Percentiles rank a stretch among this genome's conserved stretches.
phyloP scores from a whole-genome alignment of 2,113 vertebrate genomes.

The Triplophysa rosa region DNA sequence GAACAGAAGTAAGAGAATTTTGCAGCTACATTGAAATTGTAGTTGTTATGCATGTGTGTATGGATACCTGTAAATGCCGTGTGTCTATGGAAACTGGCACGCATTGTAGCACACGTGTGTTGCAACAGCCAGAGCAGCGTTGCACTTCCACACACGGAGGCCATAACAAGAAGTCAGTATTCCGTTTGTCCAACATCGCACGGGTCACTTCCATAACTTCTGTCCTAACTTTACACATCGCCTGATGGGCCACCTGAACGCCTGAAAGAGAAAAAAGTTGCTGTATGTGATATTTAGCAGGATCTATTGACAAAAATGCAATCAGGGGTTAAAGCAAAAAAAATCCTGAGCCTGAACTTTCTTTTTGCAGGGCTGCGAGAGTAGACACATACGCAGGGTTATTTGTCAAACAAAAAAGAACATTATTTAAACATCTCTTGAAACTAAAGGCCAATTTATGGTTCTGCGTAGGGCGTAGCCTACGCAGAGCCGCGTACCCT shows the following conservation, averaged over 20 bases:
- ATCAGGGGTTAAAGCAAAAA: too few relatives aligned
- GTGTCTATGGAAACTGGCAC: conserved; percentile 77
- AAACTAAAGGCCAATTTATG: too few relatives aligned
- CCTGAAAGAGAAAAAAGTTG: conserved; percentile 32
- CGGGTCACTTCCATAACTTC: conserved; percentile 91
- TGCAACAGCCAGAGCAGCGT: conserved; percentile 95
- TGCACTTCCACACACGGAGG: conserved; percentile 93
- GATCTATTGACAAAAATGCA: too few relatives aligned
- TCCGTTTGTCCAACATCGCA: conserved; percentile 85
- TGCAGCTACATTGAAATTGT: neutral
- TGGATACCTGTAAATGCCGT: conserved; percentile 81
- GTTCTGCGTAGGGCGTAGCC: too few relatives aligned
- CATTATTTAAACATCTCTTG: too few relatives aligned
- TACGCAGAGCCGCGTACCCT: too few relatives aligned
- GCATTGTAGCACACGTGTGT: conserved; percentile 80
- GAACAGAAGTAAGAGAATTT: neutral
- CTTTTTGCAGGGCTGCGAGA: too few relatives aligned
- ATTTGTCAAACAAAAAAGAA: too few relatives aligned
- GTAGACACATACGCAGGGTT: too few relatives aligned
- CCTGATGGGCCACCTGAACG: conserved; percentile 80
- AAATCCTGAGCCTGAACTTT: too few relatives aligned
- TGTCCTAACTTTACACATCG: conserved; percentile 85
- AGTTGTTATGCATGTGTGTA: neutral
- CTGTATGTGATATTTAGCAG: too few relatives aligned
- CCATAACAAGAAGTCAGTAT: conserved; percentile 91